Evolutionary conservation across 2,797 vertebrate species (phyloP).

Genomic region (Ciconia nigra): DNA sequence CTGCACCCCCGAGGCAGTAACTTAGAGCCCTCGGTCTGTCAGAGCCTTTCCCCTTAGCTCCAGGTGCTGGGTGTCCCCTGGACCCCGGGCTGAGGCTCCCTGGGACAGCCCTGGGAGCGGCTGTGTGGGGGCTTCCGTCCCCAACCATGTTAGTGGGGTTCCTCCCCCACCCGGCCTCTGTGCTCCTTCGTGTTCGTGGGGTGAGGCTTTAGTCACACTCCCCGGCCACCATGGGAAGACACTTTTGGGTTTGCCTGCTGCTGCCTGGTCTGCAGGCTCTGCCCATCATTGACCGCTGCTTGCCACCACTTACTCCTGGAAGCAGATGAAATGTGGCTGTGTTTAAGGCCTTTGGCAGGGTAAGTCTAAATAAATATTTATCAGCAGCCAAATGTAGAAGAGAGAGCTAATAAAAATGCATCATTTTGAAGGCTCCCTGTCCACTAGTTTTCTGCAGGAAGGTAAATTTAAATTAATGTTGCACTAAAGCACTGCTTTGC

Average conservation of each 20-base stretch:
- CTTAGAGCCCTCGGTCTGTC: accelerated
- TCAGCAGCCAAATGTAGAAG: neutral
- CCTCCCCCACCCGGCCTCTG: accelerated
- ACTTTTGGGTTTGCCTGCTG: neutral
- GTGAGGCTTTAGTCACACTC: neutral
- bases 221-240: neutral
- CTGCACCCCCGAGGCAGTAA: neutral
- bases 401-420: conserved; percentile 27
- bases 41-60: neutral
- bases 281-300: neutral
- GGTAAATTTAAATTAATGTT: conserved; percentile 28
- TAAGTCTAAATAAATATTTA: conserved; percentile 43
- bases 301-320: neutral
- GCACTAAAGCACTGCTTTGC: neutral
- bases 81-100: neutral
- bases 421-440: conserved; percentile 10
- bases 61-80: neutral
- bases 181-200: accelerated
- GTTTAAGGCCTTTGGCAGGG: conserved; percentile 16
- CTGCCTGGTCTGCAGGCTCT: neutral
- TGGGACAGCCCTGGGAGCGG: neutral
- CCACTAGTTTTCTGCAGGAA: neutral
- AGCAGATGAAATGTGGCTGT: neutral
- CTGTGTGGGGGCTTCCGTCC: accelerated
- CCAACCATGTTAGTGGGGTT: accelerated